These are phyloP conservation scores for Serilophus lunatus DNA, from an alignment of 2,113 vertebrate genomes.

Conservation along the genomic window DNA sequence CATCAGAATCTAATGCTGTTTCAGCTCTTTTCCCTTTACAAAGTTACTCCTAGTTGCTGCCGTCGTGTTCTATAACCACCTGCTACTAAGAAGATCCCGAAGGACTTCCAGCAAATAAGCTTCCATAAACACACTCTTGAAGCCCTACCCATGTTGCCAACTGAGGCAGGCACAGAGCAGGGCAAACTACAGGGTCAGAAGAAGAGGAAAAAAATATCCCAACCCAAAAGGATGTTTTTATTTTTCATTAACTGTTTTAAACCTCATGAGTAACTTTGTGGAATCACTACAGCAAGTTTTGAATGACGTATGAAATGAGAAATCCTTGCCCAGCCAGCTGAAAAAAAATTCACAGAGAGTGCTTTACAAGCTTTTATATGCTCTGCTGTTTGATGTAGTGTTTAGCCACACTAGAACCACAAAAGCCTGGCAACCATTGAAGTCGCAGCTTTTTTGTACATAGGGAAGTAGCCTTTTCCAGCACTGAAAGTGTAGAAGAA, in stretches of 20 bases:
- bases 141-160: not conserved
- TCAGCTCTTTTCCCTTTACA: not conserved
- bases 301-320: constrained; percentile 19
- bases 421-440: not conserved
- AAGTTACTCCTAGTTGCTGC: not conserved
- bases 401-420: not conserved
- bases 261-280: not conserved
- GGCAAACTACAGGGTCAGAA: not conserved
- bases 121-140: not conserved
- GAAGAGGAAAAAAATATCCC: not conserved
- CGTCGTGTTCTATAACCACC: not conserved
- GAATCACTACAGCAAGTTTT: not conserved
- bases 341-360: not conserved
- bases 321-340: not conserved
- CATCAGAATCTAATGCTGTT: not conserved
- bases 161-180: not conserved
- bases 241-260: not conserved
- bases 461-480: not conserved
- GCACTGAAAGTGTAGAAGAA: not conserved
- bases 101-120: not conserved
- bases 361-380: not conserved
- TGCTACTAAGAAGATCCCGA: not conserved
- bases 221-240: not conserved
- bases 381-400: not conserved
- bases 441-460: not conserved